Percentiles rank a stretch among this genome's conserved stretches.
Evolutionary conservation across 2,113 vertebrate genomes (phyloP).

Genomic region (Austrofundulus limnaeus): DNA sequence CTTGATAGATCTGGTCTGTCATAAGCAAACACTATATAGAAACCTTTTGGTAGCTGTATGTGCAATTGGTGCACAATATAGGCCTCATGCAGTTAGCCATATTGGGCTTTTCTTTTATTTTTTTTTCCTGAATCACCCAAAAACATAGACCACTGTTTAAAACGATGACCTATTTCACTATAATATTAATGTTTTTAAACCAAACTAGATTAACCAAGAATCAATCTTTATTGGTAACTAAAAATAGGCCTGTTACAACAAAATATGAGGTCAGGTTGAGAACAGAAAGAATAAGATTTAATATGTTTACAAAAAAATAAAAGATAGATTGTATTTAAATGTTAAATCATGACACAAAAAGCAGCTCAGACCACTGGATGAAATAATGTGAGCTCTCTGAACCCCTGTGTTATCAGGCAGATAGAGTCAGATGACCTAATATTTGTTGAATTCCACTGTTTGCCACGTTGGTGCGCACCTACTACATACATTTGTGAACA

Average conservation of each 20-base stretch:
- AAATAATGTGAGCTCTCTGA: constrained; percentile 33
- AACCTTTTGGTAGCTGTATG: background rate
- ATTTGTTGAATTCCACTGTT: constrained; percentile 25
- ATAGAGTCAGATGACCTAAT: constrained; percentile 37
- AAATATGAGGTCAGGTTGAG: background rate
- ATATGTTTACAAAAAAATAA: constrained; percentile 5
- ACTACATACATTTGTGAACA: constrained; percentile 42
- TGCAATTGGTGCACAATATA: background rate
- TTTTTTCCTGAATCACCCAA: background rate
- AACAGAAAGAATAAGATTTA: background rate
- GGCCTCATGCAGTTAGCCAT: background rate
- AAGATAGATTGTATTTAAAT: constrained; percentile 14
- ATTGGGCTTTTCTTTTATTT: background rate
- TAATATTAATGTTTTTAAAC: background rate
- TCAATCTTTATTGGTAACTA: too few species aligned
- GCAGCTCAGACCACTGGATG: constrained; percentile 33
- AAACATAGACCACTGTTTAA: background rate
- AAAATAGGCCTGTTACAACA: too few species aligned
- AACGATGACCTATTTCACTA: background rate
- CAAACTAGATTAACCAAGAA: too few species aligned
- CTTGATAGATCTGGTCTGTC: background rate
- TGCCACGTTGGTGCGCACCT: constrained; percentile 27
- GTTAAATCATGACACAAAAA: constrained; percentile 19
- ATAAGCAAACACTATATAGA: too few species aligned
- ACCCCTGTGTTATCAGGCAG: constrained; percentile 21